Base-by-base conservation (phyloP, 2,888 invertebrate genomes). In the Erannis defoliaria region DNA sequence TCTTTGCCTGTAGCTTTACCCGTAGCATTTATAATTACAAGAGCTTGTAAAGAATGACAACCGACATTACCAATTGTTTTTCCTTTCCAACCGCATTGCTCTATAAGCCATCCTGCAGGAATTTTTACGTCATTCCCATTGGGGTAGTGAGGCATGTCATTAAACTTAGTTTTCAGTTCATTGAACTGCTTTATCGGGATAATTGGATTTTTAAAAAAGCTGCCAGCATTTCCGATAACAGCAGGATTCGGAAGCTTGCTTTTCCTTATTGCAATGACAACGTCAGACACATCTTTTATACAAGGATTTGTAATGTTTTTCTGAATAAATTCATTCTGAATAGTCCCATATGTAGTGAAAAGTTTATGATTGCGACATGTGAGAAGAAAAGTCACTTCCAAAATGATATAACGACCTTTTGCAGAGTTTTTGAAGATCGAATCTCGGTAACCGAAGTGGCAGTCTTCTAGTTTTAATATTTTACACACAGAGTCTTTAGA, bases 81-180 rank as follows among this genome's bases (percentile, higher is more conserved):
- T 10, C 68, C 68, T 50, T 68, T 66, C 45, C 66, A 51, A 3
- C 55, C 49, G 33, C 68, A 62, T 33, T 46, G 54, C 8, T 68
- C 68, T 18, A 68, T 66, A 9, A 68, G 57, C 68, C 68, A 68
- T 16, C 66, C 68, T 33, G 68, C 64, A 6, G 66, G 64, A 19
- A 68, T 48, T 58, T 68, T 68, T 5, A 64, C 38, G 12, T 40
- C 29, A 8, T n/a, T 40, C 10, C 62, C 57, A 31, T 62, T 14
- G 10, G 62, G 51, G 18, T 59, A 64, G 23, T 59, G 35, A 5
- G 67, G 64, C 38, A 64, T 55, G 18, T 18, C 56, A 9, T 45
- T 46, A 49, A 54, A 54, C 19, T 50, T 50, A 2, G 10, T 23
- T 46, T 51, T 21, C 8, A 67, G 33, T n/a, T 55, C 35, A 8